phyloP scores from a whole-genome alignment of 2,797 vertebrate genomes.

The Apodemus agrarius region DNA sequence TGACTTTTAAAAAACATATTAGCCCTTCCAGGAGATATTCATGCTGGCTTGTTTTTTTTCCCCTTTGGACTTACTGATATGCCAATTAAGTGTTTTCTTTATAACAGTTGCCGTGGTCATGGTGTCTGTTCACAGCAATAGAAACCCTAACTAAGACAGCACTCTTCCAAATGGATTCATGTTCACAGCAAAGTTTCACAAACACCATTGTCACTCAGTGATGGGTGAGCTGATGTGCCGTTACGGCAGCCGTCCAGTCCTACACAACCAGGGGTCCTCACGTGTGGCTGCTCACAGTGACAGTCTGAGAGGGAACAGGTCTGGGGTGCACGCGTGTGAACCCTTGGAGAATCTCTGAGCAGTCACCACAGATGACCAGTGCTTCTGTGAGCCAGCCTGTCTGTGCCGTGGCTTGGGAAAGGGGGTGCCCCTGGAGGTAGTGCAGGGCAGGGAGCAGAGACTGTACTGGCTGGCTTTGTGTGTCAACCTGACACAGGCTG shows the following conservation, averaged over 20 bases:
- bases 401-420: neutral
- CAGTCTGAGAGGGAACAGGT: neutral
- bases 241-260: neutral
- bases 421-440: neutral
- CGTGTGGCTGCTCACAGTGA: neutral
- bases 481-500: too few species aligned
- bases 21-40: neutral
- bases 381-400: neutral
- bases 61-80: neutral
- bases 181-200: neutral
- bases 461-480: too few species aligned
- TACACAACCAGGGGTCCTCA: neutral
- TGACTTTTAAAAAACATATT: neutral
- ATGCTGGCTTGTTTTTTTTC: neutral
- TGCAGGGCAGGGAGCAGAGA: neutral
- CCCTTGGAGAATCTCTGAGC: neutral
- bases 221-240: neutral
- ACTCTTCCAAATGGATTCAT: neutral
- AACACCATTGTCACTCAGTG: neutral
- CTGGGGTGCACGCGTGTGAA: neutral
- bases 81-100: neutral
- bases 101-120: neutral
- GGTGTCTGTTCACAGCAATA: neutral
- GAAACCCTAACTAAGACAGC: neutral
- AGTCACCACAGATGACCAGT: neutral